Evolutionary conservation across 1,140 invertebrate species (phyloP).

Genomic region (Carposina sasakii): DNA sequence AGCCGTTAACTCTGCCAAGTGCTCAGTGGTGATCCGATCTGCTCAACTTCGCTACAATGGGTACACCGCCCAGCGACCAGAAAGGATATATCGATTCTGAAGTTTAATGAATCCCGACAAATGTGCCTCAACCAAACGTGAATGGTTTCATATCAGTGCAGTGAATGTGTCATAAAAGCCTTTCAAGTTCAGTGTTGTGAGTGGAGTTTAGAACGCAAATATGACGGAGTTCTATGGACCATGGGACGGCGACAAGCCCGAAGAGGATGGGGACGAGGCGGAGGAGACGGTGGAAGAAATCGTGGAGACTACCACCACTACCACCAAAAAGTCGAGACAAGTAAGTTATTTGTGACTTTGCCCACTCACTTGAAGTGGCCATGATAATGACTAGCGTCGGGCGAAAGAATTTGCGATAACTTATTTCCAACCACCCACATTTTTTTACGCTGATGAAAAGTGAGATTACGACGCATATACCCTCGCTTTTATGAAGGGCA

Average conservation of each 20-base stretch:
- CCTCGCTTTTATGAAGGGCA: no score
- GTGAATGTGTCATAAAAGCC: constrained; percentile 46
- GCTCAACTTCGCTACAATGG: constrained; percentile 27
- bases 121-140: constrained; percentile 2
- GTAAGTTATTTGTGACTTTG: constrained; percentile 33
- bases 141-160: constrained; percentile 28
- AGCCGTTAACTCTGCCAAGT: not conserved
- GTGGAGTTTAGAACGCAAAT: constrained; percentile 25
- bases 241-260: constrained; percentile 37
- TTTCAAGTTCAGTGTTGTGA: constrained; percentile 38
- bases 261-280: constrained; percentile 30
- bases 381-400: constrained; percentile 42
- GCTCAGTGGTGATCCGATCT: no score
- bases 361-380: constrained; percentile 16
- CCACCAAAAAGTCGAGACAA: constrained; percentile 30
- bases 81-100: constrained; percentile 25
- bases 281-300: constrained; percentile 51
- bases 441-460: no score
- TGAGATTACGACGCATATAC: no score
- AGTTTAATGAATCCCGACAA: constrained; percentile 23
- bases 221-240: constrained; percentile 64
- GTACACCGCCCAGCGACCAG: constrained; percentile 19
- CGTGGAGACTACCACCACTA: constrained; percentile 51
- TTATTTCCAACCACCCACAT: constrained; percentile 41
- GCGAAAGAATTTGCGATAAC: constrained; percentile 41